Evolutionary conservation across 2,888 invertebrate species (phyloP), one percentile per base, ranked within the genome.

Genomic region (Xestia rhomboidea): DNA sequence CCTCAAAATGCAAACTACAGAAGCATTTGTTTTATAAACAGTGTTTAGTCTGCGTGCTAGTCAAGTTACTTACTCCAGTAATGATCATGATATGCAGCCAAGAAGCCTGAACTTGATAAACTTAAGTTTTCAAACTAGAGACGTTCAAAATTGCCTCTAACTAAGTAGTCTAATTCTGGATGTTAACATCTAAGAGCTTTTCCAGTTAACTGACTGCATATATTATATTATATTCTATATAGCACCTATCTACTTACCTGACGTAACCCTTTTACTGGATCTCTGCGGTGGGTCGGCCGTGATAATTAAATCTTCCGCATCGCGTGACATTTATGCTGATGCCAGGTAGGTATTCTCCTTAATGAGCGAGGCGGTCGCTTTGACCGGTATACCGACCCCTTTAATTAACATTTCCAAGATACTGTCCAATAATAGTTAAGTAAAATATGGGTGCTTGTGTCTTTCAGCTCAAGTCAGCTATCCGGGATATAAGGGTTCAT

Each of bases 261-360:
- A 74, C 68, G 71, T 72, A 72, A 74, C 74, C 73, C 78, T 82
- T 85, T 69, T 72, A 69, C 78, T 57, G 62, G 86, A 90, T 89
- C 90, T 84, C 89, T 84, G 94, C 91, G 95, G 95, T 95, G 93
- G 95, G 95, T 95, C 95, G 89, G 82, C 77, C 76, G 84, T 85
- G 90, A 93, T 96, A 96, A 96, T 96, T 96, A 96, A 96, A 96
- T 94, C 91, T 93, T 95, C 93, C 90, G 87, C 90, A 88, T 87
- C 89, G 88, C 91, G 94, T 95, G 96, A 95, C 96, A 95, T 96
- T 96, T 93, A 96, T 93, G 94, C 93, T 95, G 95, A 95, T 95
- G 94, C 91, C 91, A 91, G 93, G 92, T 93, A 92, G 93, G 92
- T 93, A 92, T 90, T 91, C 80, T 88, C 84, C 90, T 93, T 95